Evolutionary conservation across 2,888 invertebrate species (phyloP), one percentile per base, ranked within the genome.

Genomic region (Dusona sp.): DNA sequence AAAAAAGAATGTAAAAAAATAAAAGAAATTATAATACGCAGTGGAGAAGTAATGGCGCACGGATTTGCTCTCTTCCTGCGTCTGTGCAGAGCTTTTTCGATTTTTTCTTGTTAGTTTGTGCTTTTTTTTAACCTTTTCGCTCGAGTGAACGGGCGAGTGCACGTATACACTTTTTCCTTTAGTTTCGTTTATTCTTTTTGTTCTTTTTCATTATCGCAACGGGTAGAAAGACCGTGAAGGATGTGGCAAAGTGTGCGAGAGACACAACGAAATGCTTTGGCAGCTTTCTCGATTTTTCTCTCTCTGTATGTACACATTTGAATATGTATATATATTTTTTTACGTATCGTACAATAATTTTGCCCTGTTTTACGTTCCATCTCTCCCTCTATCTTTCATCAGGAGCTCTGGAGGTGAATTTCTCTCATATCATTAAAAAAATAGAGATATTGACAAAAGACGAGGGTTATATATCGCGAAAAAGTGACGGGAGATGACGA

Each of bases 381-480:
- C 67, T 79, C 80, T 81, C 81, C 67, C 22, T 68, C 57, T 42
- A 36, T 77, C 48, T 64, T 42, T 64, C 80, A 72, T 57, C 74
- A 51, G 74, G 68, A 70, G 77, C 64, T 67, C 38, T 54, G 54
- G 3, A 42, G 79, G 19, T 70, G 51, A 70, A 80, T 67, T 84
- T 68, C 68, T 81, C 90, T 93, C 93, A 93, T 93, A 93, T 94
- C 93, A 94, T 94, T 94, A 94, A 94, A 81, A 81, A 81, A 94
- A 93, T 93, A 91, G 93, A 92, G 91, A 91, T 93, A 94, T 94
- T 93, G 93, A 93, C 93, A 93, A 94, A 93, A 91, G 93, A 87
- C 79, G 83, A 79, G 67, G 25, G 75, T 86, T 74, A 88, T 89
- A 88, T 89, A 87, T 90, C 45, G 25, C 79, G 79, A 72, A 77